phyloP scores from a whole-genome alignment of 2,888 invertebrate species.

The Ormyrus labotus region DNA sequence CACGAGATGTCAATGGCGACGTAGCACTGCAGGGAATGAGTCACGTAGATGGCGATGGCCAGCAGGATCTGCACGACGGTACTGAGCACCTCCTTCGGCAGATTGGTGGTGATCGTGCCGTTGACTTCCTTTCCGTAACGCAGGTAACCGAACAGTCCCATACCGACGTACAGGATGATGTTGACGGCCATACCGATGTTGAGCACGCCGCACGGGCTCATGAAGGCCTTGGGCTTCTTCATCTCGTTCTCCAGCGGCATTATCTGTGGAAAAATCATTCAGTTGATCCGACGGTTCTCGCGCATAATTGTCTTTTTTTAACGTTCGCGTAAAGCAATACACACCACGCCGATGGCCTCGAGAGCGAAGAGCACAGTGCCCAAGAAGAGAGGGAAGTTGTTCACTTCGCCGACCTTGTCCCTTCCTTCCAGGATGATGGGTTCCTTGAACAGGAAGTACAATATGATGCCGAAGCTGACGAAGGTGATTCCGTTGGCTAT shows the following conservation, averaged over 20 bases:
- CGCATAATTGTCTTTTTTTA: too few species aligned
- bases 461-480: slow-evolving; percentile 88
- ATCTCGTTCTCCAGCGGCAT: slow-evolving; percentile 96
- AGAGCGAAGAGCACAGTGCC: slow-evolving; percentile 97
- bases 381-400: slow-evolving; percentile 92
- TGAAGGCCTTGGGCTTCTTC: slow-evolving; percentile 90
- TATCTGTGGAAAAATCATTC: slow-evolving; percentile 79
- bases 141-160: slow-evolving; percentile 94
- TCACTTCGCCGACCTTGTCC: slow-evolving; percentile 80
- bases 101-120: slow-evolving; percentile 92
- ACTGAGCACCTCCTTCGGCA: slow-evolving; percentile 79
- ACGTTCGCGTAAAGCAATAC: slow-evolving; percentile 66
- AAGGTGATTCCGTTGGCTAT: slow-evolving; percentile 91
- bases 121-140: slow-evolving; percentile 84
- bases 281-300: too few species aligned
- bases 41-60: slow-evolving; percentile 90
- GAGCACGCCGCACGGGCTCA: slow-evolving; percentile 88
- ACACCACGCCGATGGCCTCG: slow-evolving; percentile 94
- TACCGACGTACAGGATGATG: slow-evolving; percentile 88
- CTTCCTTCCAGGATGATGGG: slow-evolving; percentile 81
- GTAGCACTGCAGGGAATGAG: slow-evolving; percentile 95
- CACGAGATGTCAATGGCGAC: slow-evolving; percentile 96
- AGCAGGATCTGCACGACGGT: slow-evolving; percentile 85
- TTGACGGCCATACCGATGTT: slow-evolving; percentile 91
- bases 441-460: slow-evolving; percentile 89